A percentile compares a stretch with the other conserved stretches of the same genome.
These are phyloP conservation scores for Cephalopachus bancanus DNA, from an alignment of 2,797 vertebrate species.

Conservation along the genomic window DNA sequence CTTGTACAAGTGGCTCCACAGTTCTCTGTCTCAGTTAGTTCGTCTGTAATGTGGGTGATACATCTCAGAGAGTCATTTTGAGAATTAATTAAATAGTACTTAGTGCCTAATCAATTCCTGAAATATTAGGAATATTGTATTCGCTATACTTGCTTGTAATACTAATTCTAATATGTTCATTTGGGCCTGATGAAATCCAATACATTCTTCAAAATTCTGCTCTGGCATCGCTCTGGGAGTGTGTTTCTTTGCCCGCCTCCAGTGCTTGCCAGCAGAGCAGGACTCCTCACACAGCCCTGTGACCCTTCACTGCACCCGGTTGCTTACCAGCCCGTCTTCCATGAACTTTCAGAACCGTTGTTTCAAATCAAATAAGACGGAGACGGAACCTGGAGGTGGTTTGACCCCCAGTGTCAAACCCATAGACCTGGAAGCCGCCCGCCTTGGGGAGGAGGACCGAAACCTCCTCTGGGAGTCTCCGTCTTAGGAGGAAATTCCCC, in stretches of 20 bases:
- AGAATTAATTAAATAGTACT: background rate
- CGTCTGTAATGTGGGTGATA: background rate
- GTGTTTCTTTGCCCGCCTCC: background rate
- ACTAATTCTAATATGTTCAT: background rate
- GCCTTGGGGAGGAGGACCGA: background rate
- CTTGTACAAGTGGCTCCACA: background rate
- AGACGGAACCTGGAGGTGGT: background rate
- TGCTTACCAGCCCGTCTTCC: background rate
- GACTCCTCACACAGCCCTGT: background rate
- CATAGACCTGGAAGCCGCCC: too few relatives aligned
- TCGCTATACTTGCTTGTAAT: background rate
- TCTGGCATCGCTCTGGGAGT: background rate
- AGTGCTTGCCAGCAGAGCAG: background rate
- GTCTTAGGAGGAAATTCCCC: accelerated
- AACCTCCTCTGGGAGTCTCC: background rate
- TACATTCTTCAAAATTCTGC: background rate
- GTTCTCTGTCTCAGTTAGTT: background rate
- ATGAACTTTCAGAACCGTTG: too few relatives aligned
- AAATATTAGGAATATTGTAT: too few relatives aligned
- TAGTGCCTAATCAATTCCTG: background rate
- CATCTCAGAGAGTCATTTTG: background rate
- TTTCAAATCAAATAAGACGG: background rate
- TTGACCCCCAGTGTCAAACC: accelerated
- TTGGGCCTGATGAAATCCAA: background rate
- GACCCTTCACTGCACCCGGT: accelerated